A percentile compares a stretch with the other conserved stretches of the same genome.
Conservation (phyloP, 2,113 vertebrate species). For the Formicarius rufipectus region DNA sequence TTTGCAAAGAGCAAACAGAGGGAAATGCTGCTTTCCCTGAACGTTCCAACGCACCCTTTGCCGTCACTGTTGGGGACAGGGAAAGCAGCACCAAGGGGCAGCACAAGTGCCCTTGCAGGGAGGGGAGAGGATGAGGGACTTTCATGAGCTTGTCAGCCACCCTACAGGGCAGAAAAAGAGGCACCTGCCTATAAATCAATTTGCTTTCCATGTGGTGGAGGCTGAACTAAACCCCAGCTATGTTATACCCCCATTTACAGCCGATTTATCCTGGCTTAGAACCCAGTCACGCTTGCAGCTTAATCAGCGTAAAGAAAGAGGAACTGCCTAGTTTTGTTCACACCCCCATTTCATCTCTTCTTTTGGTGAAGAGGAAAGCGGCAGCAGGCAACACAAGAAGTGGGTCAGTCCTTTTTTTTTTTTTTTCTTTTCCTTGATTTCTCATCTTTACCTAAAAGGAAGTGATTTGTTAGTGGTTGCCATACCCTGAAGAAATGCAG, state of each 20-base stretch:
- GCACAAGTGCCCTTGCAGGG: fast-evolving
- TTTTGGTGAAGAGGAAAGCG: neutral
- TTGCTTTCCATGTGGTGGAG: neutral
- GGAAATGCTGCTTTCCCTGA: fast-evolving
- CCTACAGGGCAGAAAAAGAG: fast-evolving
- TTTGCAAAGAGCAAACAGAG: neutral
- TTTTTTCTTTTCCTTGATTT: neutral
- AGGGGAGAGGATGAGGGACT: fast-evolving
- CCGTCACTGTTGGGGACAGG: neutral
- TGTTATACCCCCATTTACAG: neutral
- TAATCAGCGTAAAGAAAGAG: neutral
- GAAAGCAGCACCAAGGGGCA: fast-evolving
- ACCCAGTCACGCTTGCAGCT: neutral
- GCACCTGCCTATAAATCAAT: neutral
- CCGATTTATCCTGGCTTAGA: neutral
- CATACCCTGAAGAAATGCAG: neutral
- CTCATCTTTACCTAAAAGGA: conserved; percentile 27
- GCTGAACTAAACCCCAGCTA: neutral
- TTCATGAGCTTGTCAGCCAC: neutral
- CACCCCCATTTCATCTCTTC: neutral
- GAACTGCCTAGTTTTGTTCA: neutral
- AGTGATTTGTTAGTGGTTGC: neutral
- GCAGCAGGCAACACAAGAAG: neutral
- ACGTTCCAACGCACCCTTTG: neutral
- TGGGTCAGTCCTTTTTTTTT: neutral